Conservation (phyloP, 2,113 vertebrate species). For the Crotalus helleri region DNA sequence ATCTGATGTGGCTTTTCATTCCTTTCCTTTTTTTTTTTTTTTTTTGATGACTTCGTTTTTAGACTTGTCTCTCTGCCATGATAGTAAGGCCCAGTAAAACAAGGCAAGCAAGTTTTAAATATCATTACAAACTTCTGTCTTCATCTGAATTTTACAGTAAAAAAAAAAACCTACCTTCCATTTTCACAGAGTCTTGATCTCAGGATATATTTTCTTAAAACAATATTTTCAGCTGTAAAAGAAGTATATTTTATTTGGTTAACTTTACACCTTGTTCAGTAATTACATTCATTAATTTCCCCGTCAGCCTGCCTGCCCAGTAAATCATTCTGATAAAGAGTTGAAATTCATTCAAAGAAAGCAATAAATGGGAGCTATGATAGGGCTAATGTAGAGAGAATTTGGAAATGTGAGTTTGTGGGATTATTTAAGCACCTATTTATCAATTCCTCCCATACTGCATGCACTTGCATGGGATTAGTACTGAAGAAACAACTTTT, state of each 20-base stretch:
- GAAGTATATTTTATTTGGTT: not conserved
- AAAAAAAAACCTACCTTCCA: constrained; percentile 24
- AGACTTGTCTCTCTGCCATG: constrained; percentile 38
- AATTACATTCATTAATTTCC: constrained; percentile 25
- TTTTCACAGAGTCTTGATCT: constrained; percentile 11
- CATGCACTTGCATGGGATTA: not conserved
- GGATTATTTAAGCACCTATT: not conserved
- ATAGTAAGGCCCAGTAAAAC: constrained; percentile 32
- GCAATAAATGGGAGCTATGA: not conserved
- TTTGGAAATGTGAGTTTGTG: not conserved
- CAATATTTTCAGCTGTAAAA: not conserved
- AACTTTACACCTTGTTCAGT: not conserved
- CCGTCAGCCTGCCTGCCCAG: not conserved
- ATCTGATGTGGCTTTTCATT: constrained; percentile 71
- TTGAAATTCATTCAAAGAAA: not conserved
- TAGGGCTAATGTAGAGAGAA: not conserved
- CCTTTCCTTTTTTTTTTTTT: constrained; percentile 47
- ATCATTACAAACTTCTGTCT: constrained; percentile 29
- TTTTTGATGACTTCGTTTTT: constrained; percentile 58
- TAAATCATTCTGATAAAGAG: not conserved
- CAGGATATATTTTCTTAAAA: constrained; percentile 20
- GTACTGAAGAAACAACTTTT: not conserved
- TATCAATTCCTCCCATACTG: not conserved
- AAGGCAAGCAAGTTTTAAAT: constrained; percentile 48
- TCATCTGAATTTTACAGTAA: constrained; percentile 36